Evolutionary conservation across 2,888 invertebrate species (phyloP), one percentile per base, ranked within the genome.

Genomic region (Megalurothrips usitatus): DNA sequence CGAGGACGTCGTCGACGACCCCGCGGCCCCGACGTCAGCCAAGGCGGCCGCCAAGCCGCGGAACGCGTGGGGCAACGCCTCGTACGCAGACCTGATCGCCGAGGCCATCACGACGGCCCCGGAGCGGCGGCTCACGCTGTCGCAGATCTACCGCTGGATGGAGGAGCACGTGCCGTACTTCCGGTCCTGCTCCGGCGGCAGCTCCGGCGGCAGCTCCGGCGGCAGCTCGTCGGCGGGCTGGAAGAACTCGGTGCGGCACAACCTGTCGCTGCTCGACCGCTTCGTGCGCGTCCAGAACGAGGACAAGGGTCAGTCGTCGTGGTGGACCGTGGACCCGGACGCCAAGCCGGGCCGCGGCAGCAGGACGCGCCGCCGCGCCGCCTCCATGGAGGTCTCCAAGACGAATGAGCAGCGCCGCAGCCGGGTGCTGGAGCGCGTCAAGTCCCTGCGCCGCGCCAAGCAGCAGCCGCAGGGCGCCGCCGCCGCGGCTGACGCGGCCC

Each of bases 101-200:
- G 90, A 90, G 85, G 91, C 91, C 81, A 91, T 91, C 83, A 87
- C 89, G 84, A 88, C 89, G 83, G 88, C 90, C 47, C 89, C 90
- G 1, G 91, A 91, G 82, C 88, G 90, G 84, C 86, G 91, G 82
- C 86, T 91, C 80, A 91, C 91, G 12, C 86, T 91, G 83, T 89
- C 90, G 79, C 91, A 91, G 85, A 90, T 91, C 82, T 91, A 91
- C 86, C 91, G 91, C 85, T 92, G 91, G 91, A 91, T 91, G 90
- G 90, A 91, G 23, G 89, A 90, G 84, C 91, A 92, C 85, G 90
- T 92, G 47, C 89, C 91, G 10, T 92, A 91, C 86, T 91, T 91
- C 86, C 89, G 90, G 84, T 17, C 17, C 19, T 14, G 14, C 19
- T 75, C 68, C 68, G 26, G 26, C 68, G 23, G 11, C 68, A n/a